A percentile compares a stretch with the other conserved stretches of the same genome.
These are phyloP conservation scores for Rhinogobio ventralis DNA, from an alignment of 2,797 vertebrate species.

Conservation along the genomic window DNA sequence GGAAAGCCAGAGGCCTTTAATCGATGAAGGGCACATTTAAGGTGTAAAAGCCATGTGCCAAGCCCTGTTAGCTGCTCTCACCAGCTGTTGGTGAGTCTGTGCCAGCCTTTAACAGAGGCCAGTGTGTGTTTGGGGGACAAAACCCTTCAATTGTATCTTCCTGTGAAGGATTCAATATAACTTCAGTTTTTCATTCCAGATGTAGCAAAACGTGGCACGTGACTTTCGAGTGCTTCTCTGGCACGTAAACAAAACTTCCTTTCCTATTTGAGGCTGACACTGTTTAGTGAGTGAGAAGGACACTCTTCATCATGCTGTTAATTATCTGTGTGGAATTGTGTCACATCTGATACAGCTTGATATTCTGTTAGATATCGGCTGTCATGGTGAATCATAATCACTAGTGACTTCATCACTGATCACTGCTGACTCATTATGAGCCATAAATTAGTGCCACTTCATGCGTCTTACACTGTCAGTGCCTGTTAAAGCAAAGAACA, in stretches of 20 bases:
- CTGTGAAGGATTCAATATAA: slow-evolving; percentile 1
- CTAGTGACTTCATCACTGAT: slow-evolving; percentile 13
- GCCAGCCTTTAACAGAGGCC: slow-evolving; percentile 24
- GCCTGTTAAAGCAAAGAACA: neutral
- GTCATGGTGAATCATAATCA: slow-evolving; percentile 13
- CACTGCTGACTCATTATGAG: slow-evolving; percentile 15
- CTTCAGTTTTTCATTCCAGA: neutral
- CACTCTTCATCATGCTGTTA: slow-evolving; percentile 3
- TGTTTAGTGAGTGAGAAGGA: slow-evolving; percentile 14
- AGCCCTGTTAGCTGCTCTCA: slow-evolving; percentile 43
- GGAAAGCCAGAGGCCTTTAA: slow-evolving; percentile 24
- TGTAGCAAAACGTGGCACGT: neutral
- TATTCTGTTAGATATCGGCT: slow-evolving; percentile 4
- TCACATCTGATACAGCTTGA: slow-evolving; percentile 38
- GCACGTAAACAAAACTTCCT: neutral
- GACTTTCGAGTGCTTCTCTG: neutral
- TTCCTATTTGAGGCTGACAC: slow-evolving; percentile 9
- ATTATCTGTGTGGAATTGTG: slow-evolving; percentile 37
- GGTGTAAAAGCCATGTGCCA: slow-evolving; percentile 41
- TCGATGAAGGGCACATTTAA: slow-evolving; percentile 49
- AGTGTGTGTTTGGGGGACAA: neutral
- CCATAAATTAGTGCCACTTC: neutral
- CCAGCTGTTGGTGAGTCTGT: slow-evolving; percentile 45
- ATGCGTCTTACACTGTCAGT: neutral
- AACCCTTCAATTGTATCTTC: neutral